Evolutionary conservation across 2,113 vertebrate species (phyloP).

Genomic region (Crotalus viridis): DNA sequence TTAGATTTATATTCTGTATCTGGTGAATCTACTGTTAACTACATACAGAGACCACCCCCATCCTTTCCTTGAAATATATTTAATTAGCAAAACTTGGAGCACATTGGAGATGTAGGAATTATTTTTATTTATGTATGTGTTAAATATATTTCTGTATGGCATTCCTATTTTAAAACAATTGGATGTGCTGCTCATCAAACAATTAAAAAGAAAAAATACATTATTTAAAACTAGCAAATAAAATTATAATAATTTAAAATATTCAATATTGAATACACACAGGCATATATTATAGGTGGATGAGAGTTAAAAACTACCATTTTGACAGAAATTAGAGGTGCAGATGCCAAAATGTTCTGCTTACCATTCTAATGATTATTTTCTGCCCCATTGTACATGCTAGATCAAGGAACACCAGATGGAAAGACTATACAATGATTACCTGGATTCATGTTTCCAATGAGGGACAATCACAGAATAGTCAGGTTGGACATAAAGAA

Average conservation of each 20-base stretch:
- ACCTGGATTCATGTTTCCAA: neutral
- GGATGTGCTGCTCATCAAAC: neutral
- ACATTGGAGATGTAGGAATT: neutral
- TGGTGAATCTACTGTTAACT: neutral
- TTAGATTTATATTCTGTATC: neutral
- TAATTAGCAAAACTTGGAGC: neutral
- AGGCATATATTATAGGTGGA: neutral
- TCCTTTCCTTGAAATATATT: neutral
- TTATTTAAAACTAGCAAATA: neutral
- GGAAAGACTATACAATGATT: neutral
- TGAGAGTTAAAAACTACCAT: neutral
- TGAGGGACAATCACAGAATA: neutral
- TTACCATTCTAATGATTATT: neutral
- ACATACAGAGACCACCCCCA: neutral
- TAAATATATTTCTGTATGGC: neutral
- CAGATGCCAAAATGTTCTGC: neutral
- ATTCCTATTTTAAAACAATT: neutral
- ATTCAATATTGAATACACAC: neutral
- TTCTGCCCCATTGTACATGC: neutral
- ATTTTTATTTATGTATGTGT: neutral
- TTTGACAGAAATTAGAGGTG: neutral
- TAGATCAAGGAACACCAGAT: neutral
- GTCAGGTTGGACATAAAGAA: neutral
- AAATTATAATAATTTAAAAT: neutral
- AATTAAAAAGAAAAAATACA: neutral